These are phyloP conservation scores for Leptinotarsa undecemlineata DNA, from an alignment of 1,140 invertebrate species.

Conservation along the genomic window DNA sequence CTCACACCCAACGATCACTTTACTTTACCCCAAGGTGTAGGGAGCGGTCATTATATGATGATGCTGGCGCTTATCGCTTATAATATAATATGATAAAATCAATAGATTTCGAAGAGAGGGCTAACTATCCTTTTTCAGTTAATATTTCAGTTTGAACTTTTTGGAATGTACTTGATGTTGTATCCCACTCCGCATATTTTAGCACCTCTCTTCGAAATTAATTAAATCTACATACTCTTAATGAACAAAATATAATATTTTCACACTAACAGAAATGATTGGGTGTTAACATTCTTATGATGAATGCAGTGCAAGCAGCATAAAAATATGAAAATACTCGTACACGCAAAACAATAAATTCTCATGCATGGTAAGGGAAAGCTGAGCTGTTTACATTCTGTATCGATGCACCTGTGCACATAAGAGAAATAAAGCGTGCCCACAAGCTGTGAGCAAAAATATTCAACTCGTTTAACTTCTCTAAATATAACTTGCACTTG, in stretches of 20 bases:
- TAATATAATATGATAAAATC: too few species aligned
- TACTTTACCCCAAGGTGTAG: too few species aligned
- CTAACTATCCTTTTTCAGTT: too few species aligned
- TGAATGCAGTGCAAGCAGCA: not conserved
- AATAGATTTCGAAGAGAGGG: too few species aligned
- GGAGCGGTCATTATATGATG: too few species aligned
- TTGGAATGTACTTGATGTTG: too few species aligned
- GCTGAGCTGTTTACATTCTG: conserved; percentile 32
- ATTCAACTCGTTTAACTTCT: not conserved
- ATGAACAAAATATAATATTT: not conserved
- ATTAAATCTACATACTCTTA: too few species aligned
- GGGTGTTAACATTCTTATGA: not conserved
- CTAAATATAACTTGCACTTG: conserved; percentile 17
- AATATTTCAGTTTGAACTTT: too few species aligned
- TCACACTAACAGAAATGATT: not conserved
- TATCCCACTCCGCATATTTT: too few species aligned
- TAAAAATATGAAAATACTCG: not conserved
- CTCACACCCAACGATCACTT: too few species aligned
- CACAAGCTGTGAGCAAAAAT: not conserved
- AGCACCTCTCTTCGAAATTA: too few species aligned
- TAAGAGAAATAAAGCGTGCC: conserved; percentile 21
- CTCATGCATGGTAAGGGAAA: conserved; percentile 30
- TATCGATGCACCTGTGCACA: conserved; percentile 38
- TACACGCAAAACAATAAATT: conserved; percentile 33
- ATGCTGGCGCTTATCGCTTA: too few species aligned